These are phyloP conservation scores for Patiria miniata DNA, from an alignment of 35 echinoderm and acorn worm species.

Conservation along the genomic window DNA sequence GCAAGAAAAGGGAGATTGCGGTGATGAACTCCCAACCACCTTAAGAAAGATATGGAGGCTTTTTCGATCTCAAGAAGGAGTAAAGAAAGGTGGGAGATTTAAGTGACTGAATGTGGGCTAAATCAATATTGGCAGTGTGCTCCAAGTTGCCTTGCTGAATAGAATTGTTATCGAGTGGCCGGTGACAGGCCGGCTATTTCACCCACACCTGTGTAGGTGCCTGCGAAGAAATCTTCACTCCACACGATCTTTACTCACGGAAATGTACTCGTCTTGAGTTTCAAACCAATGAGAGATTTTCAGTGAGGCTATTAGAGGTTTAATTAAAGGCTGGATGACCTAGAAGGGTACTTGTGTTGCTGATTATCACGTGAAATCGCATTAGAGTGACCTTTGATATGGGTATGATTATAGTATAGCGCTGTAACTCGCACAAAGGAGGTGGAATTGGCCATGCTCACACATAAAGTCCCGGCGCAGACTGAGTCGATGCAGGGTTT, in stretches of 20 bases:
- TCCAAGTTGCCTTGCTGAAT: background rate
- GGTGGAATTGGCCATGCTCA: too few relatives aligned
- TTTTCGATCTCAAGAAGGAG: background rate
- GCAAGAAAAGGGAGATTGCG: background rate
- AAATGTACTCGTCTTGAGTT: background rate
- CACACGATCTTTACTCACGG: background rate
- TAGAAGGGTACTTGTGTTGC: too few relatives aligned
- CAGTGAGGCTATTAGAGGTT: too few relatives aligned
- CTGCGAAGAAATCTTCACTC: background rate
- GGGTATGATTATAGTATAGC: too few relatives aligned
- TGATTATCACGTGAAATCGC: too few relatives aligned
- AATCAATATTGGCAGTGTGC: slow-evolving; percentile 13
- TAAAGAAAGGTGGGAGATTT: background rate
- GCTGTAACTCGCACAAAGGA: too few relatives aligned
- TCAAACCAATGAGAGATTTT: too few relatives aligned
- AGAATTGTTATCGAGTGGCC: slow-evolving; percentile 3
- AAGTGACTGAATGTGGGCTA: slow-evolving; percentile 7
- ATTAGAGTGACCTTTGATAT: too few relatives aligned
- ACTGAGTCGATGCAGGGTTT: too few relatives aligned
- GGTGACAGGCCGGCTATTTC: background rate
- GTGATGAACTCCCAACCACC: background rate
- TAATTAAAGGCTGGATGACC: too few relatives aligned
- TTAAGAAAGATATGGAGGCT: too few relatives aligned
- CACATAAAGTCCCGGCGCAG: too few relatives aligned
- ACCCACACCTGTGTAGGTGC: background rate